phyloP scores from a whole-genome alignment of 1,140 invertebrate genomes.

The Reticulitermes speratus region DNA sequence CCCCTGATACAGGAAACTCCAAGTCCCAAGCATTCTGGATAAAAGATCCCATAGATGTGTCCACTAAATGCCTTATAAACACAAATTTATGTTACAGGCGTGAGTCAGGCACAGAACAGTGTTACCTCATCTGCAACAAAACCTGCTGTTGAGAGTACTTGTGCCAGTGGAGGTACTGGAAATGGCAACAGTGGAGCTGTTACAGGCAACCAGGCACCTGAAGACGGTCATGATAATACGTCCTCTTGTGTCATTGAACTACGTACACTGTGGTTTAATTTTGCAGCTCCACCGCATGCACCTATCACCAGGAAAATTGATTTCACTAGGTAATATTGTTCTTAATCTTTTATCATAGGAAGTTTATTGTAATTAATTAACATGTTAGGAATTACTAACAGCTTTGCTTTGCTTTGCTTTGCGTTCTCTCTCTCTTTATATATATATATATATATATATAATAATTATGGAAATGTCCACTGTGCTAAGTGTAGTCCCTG shows the following conservation, averaged over 20 bases:
- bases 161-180: constrained; percentile 44
- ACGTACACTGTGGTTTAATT: constrained; percentile 94
- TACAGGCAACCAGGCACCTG: constrained; percentile 15
- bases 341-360: constrained; percentile 25
- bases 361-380: too few species aligned
- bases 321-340: constrained; percentile 70
- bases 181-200: constrained; percentile 44
- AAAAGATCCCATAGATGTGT: too few species aligned
- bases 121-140: neutral
- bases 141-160: constrained; percentile 35
- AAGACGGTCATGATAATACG: constrained; percentile 55
- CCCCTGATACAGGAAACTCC: too few species aligned
- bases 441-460: too few species aligned
- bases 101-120: neutral
- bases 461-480: too few species aligned
- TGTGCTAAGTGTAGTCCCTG: too few species aligned
- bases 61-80: too few species aligned
- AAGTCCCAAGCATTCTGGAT: too few species aligned
- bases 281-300: constrained; percentile 91
- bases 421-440: too few species aligned
- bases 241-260: constrained; percentile 83
- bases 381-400: too few species aligned
- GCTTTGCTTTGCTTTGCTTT: too few species aligned
- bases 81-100: neutral
- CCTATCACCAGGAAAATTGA: constrained; percentile 94